These are phyloP conservation scores for Dascillus cervinus DNA, from an alignment of 2,888 invertebrate genomes.

Conservation along the genomic window DNA sequence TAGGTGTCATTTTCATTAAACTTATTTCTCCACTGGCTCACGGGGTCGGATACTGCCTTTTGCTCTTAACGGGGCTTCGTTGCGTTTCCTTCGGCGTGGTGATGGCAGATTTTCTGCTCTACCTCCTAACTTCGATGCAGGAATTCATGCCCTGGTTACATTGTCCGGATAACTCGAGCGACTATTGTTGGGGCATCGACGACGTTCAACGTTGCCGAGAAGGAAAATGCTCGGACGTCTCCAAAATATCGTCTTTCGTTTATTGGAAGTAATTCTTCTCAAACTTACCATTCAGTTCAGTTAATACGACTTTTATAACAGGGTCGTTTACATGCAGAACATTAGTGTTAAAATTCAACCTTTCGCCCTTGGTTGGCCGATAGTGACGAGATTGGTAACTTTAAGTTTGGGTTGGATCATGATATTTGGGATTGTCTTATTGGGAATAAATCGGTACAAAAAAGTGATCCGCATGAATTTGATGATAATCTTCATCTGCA, in stretches of 20 bases:
- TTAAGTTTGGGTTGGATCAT: conserved; percentile 13
- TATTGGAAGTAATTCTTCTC: conserved; percentile 20
- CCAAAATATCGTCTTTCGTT: conserved; percentile 8
- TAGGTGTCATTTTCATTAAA: conserved; percentile 14
- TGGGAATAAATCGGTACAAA: conserved; percentile 9
- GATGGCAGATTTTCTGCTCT: conserved; percentile 15
- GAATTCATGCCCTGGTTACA: conserved; percentile 13
- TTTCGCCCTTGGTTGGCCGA: conserved; percentile 6
- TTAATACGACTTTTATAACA: no score
- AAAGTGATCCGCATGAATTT: conserved; percentile 7
- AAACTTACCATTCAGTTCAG: no score
- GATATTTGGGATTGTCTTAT: conserved; percentile 6
- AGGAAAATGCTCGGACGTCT: conserved; percentile 8
- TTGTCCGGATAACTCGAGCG: conserved; percentile 10
- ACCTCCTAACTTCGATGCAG: conserved; percentile 11
- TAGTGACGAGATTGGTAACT: conserved; percentile 9
- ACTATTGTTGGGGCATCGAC: conserved; percentile 12
- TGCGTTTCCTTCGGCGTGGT: conserved; percentile 8
- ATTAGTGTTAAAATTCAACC: conserved; percentile 1
- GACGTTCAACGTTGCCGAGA: conserved; percentile 3
- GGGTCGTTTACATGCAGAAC: conserved; percentile 6
- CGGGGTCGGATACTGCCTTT: conserved; percentile 14
- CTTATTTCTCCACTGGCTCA: conserved; percentile 16
- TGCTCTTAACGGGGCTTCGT: conserved; percentile 11
- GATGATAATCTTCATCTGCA: neutral